Conservation (phyloP, 2,113 vertebrate species). For the Odocoileus virginianus region DNA sequence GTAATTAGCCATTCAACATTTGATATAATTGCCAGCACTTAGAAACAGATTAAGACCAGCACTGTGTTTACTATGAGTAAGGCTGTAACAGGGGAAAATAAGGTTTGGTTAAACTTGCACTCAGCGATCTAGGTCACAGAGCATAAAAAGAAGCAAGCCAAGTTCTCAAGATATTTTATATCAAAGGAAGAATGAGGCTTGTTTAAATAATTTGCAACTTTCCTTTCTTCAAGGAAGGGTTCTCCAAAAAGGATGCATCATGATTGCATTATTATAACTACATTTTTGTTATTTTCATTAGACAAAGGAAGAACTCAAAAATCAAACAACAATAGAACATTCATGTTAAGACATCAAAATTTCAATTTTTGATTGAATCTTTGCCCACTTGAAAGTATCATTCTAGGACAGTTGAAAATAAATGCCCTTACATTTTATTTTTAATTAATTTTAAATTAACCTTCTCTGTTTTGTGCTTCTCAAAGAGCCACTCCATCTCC, state of each 20-base stretch:
- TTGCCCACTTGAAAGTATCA: not conserved
- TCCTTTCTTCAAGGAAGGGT: not conserved
- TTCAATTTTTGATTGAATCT: not conserved
- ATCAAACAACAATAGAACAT: not conserved
- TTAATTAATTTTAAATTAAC: not conserved
- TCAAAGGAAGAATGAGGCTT: not conserved
- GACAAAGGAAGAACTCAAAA: not conserved
- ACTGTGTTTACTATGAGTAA: not conserved
- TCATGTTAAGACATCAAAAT: conserved; percentile 19
- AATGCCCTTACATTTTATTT: not conserved
- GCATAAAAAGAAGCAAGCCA: not conserved
- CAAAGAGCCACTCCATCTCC: not conserved
- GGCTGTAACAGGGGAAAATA: not conserved
- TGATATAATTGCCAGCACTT: not conserved
- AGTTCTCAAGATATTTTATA: not conserved
- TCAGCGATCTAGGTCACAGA: conserved; percentile 1
- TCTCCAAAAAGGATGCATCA: not conserved
- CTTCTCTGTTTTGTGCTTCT: not conserved
- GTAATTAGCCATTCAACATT: not conserved
- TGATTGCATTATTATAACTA: not conserved
- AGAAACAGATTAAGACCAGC: not conserved
- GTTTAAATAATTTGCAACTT: not conserved
- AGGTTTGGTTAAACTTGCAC: not conserved
- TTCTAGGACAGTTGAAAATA: not conserved
- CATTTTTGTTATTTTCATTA: conserved; percentile 4